A percentile compares a stretch with the other conserved stretches of the same genome.
These are phyloP conservation scores for Antennarius maculatus DNA, from an alignment of 2,797 vertebrate species.

Conservation along the genomic window DNA sequence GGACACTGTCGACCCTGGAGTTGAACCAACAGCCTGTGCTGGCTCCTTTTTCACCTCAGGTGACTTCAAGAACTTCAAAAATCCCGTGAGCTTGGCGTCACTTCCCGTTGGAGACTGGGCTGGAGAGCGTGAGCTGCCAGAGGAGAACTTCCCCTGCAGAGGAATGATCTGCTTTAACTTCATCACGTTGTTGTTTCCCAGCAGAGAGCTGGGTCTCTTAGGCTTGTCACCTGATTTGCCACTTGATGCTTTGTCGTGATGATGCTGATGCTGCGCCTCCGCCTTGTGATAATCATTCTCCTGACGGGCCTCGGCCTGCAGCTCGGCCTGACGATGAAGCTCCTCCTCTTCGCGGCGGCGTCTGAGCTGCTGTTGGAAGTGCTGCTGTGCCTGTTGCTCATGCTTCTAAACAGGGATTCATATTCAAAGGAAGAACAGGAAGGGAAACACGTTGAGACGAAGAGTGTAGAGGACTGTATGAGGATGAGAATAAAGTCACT, in stretches of 20 bases:
- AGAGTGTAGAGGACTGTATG: neutral
- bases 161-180: constrained; percentile 99
- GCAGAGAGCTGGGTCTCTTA: constrained; percentile 94
- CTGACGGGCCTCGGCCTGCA: constrained; percentile 89
- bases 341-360: constrained; percentile 95
- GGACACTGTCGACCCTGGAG: constrained; percentile 17
- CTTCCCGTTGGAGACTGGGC: constrained; percentile 87
- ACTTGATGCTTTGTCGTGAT: constrained; percentile 86
- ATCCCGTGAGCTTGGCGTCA: constrained; percentile 88
- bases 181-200: constrained; percentile 97
- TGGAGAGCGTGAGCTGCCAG: constrained; percentile 84
- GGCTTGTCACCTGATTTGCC: constrained; percentile 88
- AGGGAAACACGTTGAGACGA: constrained; percentile 15
- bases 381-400: constrained; percentile 96
- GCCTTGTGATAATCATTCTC: constrained; percentile 85
- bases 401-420: constrained; percentile 83
- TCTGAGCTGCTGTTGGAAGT: constrained; percentile 95
- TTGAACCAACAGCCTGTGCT: constrained; percentile 30
- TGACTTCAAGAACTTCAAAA: constrained; percentile 98
- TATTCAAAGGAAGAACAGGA: constrained; percentile 38
- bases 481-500: neutral
- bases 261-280: constrained; percentile 78
- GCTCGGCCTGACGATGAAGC: constrained; percentile 89
- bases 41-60: constrained; percentile 90
- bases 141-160: constrained; percentile 93